Conservation (phyloP, 2,797 vertebrate species). For the Phoxinus dragarum region DNA sequence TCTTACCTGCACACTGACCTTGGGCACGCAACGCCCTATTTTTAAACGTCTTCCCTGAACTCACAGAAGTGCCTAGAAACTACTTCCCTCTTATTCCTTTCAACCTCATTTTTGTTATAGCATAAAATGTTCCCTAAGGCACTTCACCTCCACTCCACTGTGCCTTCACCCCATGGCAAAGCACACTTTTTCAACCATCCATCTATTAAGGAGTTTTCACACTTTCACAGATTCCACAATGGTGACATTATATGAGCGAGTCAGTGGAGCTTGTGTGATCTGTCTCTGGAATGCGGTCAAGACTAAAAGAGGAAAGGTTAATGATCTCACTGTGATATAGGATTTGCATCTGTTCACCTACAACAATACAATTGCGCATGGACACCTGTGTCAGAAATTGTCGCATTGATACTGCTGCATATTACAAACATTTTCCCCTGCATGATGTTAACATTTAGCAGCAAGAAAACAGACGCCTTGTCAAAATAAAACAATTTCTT, state of each 20-base stretch:
- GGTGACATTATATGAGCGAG: background rate
- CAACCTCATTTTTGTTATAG: constrained; percentile 17
- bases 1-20: constrained; percentile 19
- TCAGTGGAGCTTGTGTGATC: background rate
- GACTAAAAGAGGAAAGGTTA: background rate
- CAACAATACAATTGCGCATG: background rate
- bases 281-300: background rate
- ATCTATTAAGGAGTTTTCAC: background rate
- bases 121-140: background rate
- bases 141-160: background rate
- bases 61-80: constrained; percentile 11
- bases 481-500: background rate
- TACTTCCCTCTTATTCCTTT: background rate
- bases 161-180: constrained; percentile 6
- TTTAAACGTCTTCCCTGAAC: constrained; percentile 24
- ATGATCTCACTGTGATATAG: background rate
- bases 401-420: background rate
- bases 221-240: background rate
- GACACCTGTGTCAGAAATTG: background rate
- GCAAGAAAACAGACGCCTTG: background rate
- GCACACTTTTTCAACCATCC: background rate
- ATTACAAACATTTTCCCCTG: background rate
- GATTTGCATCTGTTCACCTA: background rate
- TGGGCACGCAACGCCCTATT: constrained; percentile 10
- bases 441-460: background rate